Evolutionary conservation across 2,888 invertebrate species (phyloP).

Genomic region (Belgica antarctica): DNA sequence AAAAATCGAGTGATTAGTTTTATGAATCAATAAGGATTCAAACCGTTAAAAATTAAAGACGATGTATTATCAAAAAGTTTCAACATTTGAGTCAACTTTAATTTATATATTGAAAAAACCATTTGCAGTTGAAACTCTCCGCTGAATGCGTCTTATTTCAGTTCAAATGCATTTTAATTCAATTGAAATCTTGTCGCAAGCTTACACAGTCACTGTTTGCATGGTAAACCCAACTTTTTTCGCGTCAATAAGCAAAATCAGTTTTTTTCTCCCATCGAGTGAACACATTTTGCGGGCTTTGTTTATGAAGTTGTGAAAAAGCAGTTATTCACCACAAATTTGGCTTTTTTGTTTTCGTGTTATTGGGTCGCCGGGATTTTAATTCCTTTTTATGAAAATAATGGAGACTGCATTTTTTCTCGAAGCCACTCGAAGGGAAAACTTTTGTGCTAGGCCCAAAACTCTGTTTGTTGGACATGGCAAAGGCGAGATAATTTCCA

Average conservation of each 20-base stretch:
- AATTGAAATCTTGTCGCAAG: not conserved
- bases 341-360: constrained; percentile 27
- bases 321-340: constrained; percentile 18
- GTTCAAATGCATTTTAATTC: not conserved
- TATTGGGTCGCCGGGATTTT: not conserved
- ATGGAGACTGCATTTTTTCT: constrained; percentile 13
- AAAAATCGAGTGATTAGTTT: not conserved
- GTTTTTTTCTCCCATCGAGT: not conserved
- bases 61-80: no score
- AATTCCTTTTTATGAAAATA: not conserved
- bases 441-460: not conserved
- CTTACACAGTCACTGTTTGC: no score
- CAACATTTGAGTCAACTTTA: no score
- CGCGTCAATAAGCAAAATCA: not conserved
- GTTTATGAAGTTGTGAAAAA: constrained; percentile 35
- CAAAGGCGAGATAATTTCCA: constrained; percentile 27
- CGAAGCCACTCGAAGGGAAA: not conserved
- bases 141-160: no score
- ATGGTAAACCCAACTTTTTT: no score
- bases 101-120: no score
- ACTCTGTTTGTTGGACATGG: not conserved
- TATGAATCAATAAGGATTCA: not conserved
- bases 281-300: constrained; percentile 23
- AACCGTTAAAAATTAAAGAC: no score
- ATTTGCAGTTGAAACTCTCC: no score